Conservation (phyloP, 2,113 vertebrate genomes). For the Ceyx margarethae region DNA sequence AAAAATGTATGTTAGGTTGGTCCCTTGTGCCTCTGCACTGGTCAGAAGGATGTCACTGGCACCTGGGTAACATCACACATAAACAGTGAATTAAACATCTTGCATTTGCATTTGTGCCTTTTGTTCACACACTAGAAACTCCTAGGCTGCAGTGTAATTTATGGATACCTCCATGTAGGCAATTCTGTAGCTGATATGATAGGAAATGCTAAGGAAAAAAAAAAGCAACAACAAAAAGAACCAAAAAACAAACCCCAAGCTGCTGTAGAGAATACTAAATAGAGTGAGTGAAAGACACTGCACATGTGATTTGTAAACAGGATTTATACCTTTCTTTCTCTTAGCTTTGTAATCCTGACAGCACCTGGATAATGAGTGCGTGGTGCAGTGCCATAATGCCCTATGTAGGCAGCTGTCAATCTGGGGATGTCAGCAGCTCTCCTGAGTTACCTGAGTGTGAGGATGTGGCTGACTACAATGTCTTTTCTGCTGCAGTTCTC, state of each 20-base stretch:
- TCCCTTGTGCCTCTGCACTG: conserved; percentile 71
- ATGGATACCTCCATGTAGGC: conserved; percentile 75
- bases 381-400: background rate
- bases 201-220: conserved; percentile 31
- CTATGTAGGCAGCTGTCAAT: background rate
- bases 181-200: conserved; percentile 74
- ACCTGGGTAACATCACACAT: conserved; percentile 80
- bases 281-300: conserved; percentile 54
- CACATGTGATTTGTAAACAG: conserved; percentile 60
- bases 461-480: background rate
- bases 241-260: background rate
- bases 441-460: rapidly evolving
- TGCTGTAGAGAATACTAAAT: conserved; percentile 75
- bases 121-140: conserved; percentile 75
- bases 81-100: conserved; percentile 78
- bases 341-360: background rate
- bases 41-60: conserved; percentile 78
- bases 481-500: background rate
- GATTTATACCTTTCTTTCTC: background rate
- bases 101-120: conserved; percentile 76
- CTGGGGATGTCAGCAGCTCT: background rate
- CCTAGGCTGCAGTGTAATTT: conserved; percentile 72
- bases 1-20: conserved; percentile 80
- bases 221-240: background rate
- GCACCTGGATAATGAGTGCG: background rate